Base-by-base conservation (phyloP, 2,888 invertebrate species). In the Thecocarcelia acutangulata region DNA sequence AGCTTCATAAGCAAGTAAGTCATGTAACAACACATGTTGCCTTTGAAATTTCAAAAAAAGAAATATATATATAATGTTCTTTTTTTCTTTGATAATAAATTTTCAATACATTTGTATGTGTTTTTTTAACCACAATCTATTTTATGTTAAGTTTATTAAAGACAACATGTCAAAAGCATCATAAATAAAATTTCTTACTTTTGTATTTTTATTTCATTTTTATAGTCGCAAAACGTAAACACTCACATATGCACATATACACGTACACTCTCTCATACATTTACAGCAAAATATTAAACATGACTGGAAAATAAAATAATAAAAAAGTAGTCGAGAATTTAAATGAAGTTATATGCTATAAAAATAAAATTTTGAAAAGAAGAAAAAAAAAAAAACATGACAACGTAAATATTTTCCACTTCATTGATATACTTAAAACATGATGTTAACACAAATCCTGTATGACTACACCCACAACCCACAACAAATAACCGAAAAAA, bases 351-450 rank as follows among this genome's bases (percentile, higher is more conserved):
- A 56, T 63, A 63, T 33, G 33, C 15, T 1, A 63, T 19, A 69
- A 69, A 61, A 68, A 76, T 37, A 68, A 52, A 58, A 19, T 44
- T 12, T 28, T 28, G 3, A 28, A 28, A 28, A 28, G 28, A 4
- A 6, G 28, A 28, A 28, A 6, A n/a, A 17, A 70, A 42, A 13
- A 52, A 61, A 40, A 68, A 64, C 37, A 77, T 77, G 74, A 73
- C 66, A 78, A 77, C 58, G 73, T 77, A 83, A 80, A 83, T 83
- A 83, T 83, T 80, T 83, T 83, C 83, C 76, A 80, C 80, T 83
- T 83, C 83, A 80, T 70, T 80, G 80, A 73, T 77, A 74, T 74
- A 69, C 48, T 54, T 5, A 44, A 72, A 12, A 70, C 54, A 66
- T 56, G 33, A 33, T 33, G 9, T 54, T 33, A 48, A 77, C 56